Evolutionary conservation across 2,888 invertebrate genomes (phyloP).

Genomic region (Yponomeuta plumbellus): DNA sequence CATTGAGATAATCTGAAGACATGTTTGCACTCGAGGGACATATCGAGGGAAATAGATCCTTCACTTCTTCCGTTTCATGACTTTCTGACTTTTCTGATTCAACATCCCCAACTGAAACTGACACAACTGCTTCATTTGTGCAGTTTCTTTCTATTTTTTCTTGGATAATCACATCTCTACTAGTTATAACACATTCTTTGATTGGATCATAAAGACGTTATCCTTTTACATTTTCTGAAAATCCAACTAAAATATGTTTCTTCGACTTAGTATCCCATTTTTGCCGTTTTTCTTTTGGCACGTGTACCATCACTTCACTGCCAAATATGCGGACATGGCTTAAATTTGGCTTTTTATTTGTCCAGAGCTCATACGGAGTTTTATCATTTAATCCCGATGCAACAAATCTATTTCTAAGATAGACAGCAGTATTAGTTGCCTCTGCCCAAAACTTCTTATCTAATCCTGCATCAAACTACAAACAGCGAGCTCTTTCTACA

Average conservation of each 20-base stretch:
- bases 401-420: conserved; percentile 20
- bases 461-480: conserved; percentile 25
- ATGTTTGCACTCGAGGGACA: neutral
- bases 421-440: conserved; percentile 22
- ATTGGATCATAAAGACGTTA: conserved; percentile 26
- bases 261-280: conserved; percentile 28
- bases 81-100: neutral
- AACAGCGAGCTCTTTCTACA: conserved; percentile 24
- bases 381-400: conserved; percentile 12
- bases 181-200: conserved; percentile 18
- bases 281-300: conserved; percentile 24
- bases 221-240: conserved; percentile 27
- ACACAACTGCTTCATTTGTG: neutral
- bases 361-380: conserved; percentile 27
- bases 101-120: neutral
- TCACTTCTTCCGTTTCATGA: too few relatives aligned
- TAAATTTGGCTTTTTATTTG: conserved; percentile 23
- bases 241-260: conserved; percentile 25
- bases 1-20: neutral
- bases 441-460: conserved; percentile 27
- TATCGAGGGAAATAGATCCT: neutral
- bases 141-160: too few relatives aligned
- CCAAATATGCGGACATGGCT: conserved; percentile 25
- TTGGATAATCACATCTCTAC: conserved; percentile 23
- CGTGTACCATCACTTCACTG: conserved; percentile 26